phyloP scores from a whole-genome alignment of 2,888 invertebrate genomes.

The Cephus pygmeus region DNA sequence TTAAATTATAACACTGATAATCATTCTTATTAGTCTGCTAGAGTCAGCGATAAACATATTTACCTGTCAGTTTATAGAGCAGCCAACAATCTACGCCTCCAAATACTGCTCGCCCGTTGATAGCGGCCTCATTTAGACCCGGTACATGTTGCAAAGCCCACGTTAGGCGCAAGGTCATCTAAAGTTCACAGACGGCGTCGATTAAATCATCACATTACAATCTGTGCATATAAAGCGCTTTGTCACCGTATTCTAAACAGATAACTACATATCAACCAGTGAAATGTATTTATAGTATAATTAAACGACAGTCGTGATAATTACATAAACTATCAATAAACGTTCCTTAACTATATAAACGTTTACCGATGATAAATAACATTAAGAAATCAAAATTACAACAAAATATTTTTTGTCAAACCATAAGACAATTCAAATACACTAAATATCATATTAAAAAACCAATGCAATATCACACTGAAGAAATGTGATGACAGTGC shows the following conservation, averaged over 20 bases:
- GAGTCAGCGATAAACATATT: conserved; percentile 28
- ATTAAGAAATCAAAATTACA: neutral
- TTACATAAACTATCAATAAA: neutral
- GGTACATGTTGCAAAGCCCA: conserved; percentile 83
- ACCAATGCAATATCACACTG: too few species aligned
- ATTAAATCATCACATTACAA: neutral
- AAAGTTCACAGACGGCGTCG: conserved; percentile 29
- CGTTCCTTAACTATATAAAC: neutral
- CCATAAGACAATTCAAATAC: too few species aligned
- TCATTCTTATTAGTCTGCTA: neutral
- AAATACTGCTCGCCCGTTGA: conserved; percentile 77
- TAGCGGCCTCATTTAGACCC: conserved; percentile 74
- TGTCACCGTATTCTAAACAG: neutral
- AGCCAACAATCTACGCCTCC: conserved; percentile 96
- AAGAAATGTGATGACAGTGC: neutral
- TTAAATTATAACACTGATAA: neutral
- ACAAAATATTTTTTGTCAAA: neutral
- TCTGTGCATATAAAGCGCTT: neutral
- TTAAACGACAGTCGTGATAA: neutral
- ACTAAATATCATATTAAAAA: too few species aligned
- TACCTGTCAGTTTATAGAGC: conserved; percentile 80
- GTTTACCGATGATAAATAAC: neutral
- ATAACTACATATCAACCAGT: neutral
- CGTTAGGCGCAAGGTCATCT: conserved; percentile 81
- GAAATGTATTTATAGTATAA: neutral